A percentile compares a stretch with the other conserved stretches of the same genome.
Evolutionary conservation across 2,797 vertebrate genomes (phyloP).

Genomic region (Scleropages formosus): DNA sequence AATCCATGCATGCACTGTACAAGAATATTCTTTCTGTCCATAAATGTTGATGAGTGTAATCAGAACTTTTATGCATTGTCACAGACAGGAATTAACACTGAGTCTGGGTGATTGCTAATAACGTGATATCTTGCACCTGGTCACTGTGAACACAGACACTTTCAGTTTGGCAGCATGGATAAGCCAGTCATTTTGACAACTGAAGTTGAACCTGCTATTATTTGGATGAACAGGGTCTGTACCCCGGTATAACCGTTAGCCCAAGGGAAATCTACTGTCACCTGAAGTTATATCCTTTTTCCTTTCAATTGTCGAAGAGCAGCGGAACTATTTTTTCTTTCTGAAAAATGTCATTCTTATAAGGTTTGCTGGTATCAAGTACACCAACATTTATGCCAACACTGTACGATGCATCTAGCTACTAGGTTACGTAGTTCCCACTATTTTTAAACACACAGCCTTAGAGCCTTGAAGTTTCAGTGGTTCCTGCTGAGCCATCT

Average conservation of each 20-base stretch:
- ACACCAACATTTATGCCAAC: too few species aligned
- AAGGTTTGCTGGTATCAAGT: too few species aligned
- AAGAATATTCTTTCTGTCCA: background rate
- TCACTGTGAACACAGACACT: background rate
- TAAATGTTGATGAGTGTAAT: slow-evolving; percentile 2
- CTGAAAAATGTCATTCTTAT: too few species aligned
- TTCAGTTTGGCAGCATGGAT: too few species aligned
- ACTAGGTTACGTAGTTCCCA: background rate
- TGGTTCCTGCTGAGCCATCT: background rate
- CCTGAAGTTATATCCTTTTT: slow-evolving; percentile 17
- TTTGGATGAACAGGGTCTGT: slow-evolving; percentile 18
- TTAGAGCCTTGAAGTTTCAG: background rate
- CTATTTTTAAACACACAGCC: background rate
- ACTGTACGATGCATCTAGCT: too few species aligned
- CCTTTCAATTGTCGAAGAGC: background rate
- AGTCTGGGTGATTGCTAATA: slow-evolving; percentile 2
- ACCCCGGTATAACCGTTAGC: background rate
- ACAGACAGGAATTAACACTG: background rate
- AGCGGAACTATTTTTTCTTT: too few species aligned
- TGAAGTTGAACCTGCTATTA: slow-evolving; percentile 18
- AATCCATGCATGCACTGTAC: background rate
- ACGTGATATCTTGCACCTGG: background rate
- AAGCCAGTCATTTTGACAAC: slow-evolving; percentile 4
- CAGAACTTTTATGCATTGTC: slow-evolving; percentile 1
- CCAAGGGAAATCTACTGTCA: background rate